These are phyloP conservation scores for Dendrolimus houi DNA, from an alignment of 2,888 invertebrate species.

Conservation along the genomic window DNA sequence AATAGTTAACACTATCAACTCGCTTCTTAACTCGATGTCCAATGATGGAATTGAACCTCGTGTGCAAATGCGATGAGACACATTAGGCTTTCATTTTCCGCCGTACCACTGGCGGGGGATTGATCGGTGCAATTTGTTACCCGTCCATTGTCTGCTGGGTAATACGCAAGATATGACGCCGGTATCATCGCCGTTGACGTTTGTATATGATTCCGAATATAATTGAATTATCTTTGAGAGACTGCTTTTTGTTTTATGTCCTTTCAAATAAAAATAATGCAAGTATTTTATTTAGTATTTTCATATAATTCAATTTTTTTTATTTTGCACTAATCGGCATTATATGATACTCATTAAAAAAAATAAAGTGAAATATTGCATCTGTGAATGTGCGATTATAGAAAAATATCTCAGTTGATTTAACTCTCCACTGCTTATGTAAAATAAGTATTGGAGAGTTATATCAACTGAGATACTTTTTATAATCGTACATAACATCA, in stretches of 20 bases:
- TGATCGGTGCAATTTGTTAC: slow-evolving; percentile 56
- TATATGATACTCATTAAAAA: too few species aligned
- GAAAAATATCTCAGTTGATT: too few species aligned
- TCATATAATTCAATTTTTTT: too few species aligned
- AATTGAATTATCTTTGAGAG: background rate
- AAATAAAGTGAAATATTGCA: too few species aligned
- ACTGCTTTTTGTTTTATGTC: background rate
- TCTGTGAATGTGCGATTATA: too few species aligned
- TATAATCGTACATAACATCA: too few species aligned
- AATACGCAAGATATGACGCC: background rate
- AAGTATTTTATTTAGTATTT: too few species aligned
- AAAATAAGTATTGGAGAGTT: too few species aligned
- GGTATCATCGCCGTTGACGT: background rate
- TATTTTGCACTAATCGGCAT: too few species aligned
- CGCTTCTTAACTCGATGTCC: slow-evolving; percentile 13
- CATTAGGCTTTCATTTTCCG: slow-evolving; percentile 61
- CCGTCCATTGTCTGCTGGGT: slow-evolving; percentile 5
- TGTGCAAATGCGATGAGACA: slow-evolving; percentile 69
- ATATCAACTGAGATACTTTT: too few species aligned
- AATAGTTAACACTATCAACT: background rate
- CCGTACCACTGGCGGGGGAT: slow-evolving; percentile 37
- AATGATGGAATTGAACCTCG: slow-evolving; percentile 42
- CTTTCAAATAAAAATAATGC: too few species aligned
- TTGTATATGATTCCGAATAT: background rate
- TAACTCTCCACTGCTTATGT: too few species aligned